A percentile compares a stretch with the other conserved stretches of the same genome.
These are phyloP conservation scores for Sorex fumeus DNA, from an alignment of 2,113 vertebrate genomes.

Conservation along the genomic window DNA sequence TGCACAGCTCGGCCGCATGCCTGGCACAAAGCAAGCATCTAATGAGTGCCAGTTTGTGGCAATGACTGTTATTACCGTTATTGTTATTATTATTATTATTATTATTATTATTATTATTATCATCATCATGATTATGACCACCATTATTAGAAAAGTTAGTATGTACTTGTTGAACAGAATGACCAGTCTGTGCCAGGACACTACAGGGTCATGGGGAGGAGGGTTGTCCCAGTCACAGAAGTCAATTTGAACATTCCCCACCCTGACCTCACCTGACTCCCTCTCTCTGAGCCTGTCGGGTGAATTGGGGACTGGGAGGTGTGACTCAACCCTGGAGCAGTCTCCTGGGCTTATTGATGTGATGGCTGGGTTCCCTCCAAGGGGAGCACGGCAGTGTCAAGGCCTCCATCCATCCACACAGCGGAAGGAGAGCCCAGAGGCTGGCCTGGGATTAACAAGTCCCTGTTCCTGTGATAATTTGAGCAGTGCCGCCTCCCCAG, in stretches of 20 bases:
- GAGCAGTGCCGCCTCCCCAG: conserved; percentile 75
- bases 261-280: not conserved
- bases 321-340: not conserved
- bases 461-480: conserved; percentile 60
- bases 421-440: not conserved
- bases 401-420: rapidly evolving
- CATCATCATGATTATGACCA: not conserved
- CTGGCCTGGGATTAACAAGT: conserved; percentile 74
- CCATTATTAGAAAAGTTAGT: rapidly evolving
- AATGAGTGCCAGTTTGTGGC: not conserved
- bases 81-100: not conserved
- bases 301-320: no score
- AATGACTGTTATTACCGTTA: not conserved
- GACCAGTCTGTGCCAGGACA: not conserved
- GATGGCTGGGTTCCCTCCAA: not conserved
- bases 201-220: not conserved
- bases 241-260: not conserved
- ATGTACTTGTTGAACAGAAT: not conserved
- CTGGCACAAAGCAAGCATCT: rapidly evolving
- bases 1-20: rapidly evolving
- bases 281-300: rapidly evolving
- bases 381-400: not conserved
- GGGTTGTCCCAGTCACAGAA: not conserved
- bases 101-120: no score
- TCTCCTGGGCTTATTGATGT: not conserved